phyloP scores from a whole-genome alignment of 2,797 vertebrate genomes.

The Otolemur crassicaudatus region DNA sequence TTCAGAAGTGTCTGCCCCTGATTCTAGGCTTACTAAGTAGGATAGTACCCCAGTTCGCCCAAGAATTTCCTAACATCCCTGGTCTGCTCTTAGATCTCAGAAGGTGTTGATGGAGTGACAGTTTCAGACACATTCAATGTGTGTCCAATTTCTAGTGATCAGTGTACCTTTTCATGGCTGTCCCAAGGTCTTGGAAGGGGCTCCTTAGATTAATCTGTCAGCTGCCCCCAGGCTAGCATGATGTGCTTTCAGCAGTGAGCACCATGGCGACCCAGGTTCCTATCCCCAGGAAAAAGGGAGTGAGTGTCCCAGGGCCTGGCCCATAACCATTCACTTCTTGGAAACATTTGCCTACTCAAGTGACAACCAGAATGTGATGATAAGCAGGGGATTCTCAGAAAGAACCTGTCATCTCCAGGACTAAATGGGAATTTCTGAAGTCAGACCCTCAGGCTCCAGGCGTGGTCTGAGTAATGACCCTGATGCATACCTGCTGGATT shows the following conservation, averaged over 20 bases:
- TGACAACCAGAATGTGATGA: conserved; percentile 33
- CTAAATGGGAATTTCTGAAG: background rate
- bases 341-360: background rate
- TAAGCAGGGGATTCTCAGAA: background rate
- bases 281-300: background rate
- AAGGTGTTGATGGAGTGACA: background rate
- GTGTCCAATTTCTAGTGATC: background rate
- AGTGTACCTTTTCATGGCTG: background rate
- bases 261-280: background rate
- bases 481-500: background rate
- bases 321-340: background rate
- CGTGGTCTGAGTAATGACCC: background rate
- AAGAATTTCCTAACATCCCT: background rate
- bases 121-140: background rate
- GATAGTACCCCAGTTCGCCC: background rate
- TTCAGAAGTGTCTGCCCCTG: background rate
- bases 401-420: background rate
- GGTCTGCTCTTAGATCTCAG: background rate
- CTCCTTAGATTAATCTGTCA: background rate
- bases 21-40: background rate
- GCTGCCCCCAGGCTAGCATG: background rate
- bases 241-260: background rate
- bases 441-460: conserved; percentile 45
- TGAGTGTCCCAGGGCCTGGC: background rate
- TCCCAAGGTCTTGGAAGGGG: background rate